These are phyloP conservation scores for Dryomyza anilis DNA, from an alignment of 2,888 invertebrate genomes.

Conservation along the genomic window DNA sequence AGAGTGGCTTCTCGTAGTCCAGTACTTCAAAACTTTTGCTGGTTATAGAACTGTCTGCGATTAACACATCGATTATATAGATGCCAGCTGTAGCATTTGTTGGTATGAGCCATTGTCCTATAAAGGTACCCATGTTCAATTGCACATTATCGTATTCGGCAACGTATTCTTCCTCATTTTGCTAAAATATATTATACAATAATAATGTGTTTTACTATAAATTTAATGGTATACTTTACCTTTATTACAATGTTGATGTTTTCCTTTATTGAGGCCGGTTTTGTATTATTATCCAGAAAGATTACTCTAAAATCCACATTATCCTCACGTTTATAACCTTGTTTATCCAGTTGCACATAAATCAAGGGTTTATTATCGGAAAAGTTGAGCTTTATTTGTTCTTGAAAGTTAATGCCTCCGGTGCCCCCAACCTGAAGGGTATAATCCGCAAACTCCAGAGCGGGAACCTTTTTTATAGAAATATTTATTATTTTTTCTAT, in stretches of 20 bases:
- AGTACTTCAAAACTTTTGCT: constrained; percentile 9
- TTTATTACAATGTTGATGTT: constrained; percentile 13
- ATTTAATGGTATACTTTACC: not conserved
- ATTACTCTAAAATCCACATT: constrained; percentile 6
- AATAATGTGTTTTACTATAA: not conserved
- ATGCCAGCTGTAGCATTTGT: constrained; percentile 3
- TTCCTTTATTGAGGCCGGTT: not conserved
- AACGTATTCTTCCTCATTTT: constrained; percentile 1
- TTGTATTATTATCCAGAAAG: constrained; percentile 9
- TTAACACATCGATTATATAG: constrained; percentile 5
- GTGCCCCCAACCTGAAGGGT: constrained; percentile 4
- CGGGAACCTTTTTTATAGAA: not conserved
- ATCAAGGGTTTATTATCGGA: not conserved
- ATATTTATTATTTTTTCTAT: not conserved
- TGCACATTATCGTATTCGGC: constrained; percentile 1
- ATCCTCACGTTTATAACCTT: constrained; percentile 13
- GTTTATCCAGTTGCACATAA: constrained; percentile 20
- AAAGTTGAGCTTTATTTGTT: constrained; percentile 3
- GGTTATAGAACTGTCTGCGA: not conserved
- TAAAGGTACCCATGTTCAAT: not conserved
- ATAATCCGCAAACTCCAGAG: not conserved
- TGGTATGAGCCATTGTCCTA: constrained; percentile 3
- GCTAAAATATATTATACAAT: not conserved
- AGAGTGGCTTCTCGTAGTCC: constrained; percentile 3
- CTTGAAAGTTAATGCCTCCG: not conserved